Base-by-base conservation (phyloP, 2,888 invertebrate genomes). In the Drosophila mayaguana region DNA sequence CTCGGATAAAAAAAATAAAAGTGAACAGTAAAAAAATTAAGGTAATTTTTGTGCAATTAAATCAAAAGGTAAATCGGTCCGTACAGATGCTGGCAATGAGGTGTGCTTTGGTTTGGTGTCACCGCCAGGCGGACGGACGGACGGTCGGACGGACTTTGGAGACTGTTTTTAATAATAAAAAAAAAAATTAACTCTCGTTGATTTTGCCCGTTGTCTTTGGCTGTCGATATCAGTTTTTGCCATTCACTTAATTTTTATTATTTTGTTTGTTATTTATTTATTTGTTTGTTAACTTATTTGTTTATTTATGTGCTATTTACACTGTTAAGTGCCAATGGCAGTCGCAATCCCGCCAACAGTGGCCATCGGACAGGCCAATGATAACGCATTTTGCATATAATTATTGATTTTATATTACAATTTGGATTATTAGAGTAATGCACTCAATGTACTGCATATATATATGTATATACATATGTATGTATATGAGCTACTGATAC, bases 281-380 rank as follows among this genome's bases (percentile, higher is more conserved):
- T 54, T 83, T 25, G 14, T 48, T 73, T 71, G 53, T 78, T 87
- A n/a, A 38, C 48, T 74, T 75, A 63, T 74, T 81, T 70, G 63
- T 72, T 87, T 78, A 71, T 72, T 72, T 81, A 54, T 64, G 50
- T 78, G 73, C 69, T 90, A 77, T 84, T 84, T 80, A 82, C 81
- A 70, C 69, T 67, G 70, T 69, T 82, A 69, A 90, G 84, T 79
- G 72, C 71, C 83, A 89, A 66, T 63, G 55, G 67, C 88, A 88
- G 70, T 62, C 65, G 48, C 56, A 54, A 32, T 40, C 20, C 40
- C 25, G 25, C 25, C 72, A 65, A 42, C 48, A 42, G 61, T 22
- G 43, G 28, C 2, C 60, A 68, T 60, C 61, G 62, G 42, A 55
- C 82, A 56, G 70, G 53, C 67, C 86, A 61, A 89, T 89, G 86